These are phyloP conservation scores for Echiichthys vipera DNA, from an alignment of 2,797 vertebrate species.

Conservation along the genomic window DNA sequence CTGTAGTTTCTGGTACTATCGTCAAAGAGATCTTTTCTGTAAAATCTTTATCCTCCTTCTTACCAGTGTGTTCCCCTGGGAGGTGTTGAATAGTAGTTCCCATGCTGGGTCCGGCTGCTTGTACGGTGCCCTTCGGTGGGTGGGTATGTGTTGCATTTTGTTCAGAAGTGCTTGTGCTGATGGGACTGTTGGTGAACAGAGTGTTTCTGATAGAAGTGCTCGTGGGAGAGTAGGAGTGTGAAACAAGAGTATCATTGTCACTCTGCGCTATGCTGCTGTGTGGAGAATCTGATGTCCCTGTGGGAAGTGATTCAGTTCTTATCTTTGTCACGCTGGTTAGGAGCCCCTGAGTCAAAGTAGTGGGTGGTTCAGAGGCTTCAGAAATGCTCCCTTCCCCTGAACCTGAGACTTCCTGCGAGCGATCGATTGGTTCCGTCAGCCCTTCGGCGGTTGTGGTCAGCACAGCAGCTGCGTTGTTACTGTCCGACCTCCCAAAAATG, in stretches of 20 bases:
- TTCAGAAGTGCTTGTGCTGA: constrained; percentile 52
- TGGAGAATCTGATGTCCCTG: constrained; percentile 66
- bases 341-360: constrained; percentile 48
- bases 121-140: constrained; percentile 40
- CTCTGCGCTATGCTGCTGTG: constrained; percentile 48
- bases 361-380: constrained; percentile 51
- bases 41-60: constrained; percentile 11
- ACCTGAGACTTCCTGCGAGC: constrained; percentile 46
- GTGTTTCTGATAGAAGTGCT: constrained; percentile 60
- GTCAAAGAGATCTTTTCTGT: constrained; percentile 43
- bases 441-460: constrained; percentile 25
- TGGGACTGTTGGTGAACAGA: constrained; percentile 67
- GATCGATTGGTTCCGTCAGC: constrained; percentile 32
- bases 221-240: constrained; percentile 66
- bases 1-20: constrained; percentile 61
- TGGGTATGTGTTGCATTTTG: constrained; percentile 58
- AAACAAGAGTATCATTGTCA: constrained; percentile 66
- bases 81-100: constrained; percentile 45
- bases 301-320: constrained; percentile 68
- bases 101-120: constrained; percentile 32
- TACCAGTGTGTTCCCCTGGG: constrained; percentile 30
- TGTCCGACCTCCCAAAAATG: constrained; percentile 16
- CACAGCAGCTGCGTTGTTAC: background rate
- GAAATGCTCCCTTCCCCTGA: constrained; percentile 66
- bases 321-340: constrained; percentile 57